These are phyloP conservation scores for Amphimallon solstitiale DNA, from an alignment of 2,888 invertebrate genomes.

Conservation along the genomic window DNA sequence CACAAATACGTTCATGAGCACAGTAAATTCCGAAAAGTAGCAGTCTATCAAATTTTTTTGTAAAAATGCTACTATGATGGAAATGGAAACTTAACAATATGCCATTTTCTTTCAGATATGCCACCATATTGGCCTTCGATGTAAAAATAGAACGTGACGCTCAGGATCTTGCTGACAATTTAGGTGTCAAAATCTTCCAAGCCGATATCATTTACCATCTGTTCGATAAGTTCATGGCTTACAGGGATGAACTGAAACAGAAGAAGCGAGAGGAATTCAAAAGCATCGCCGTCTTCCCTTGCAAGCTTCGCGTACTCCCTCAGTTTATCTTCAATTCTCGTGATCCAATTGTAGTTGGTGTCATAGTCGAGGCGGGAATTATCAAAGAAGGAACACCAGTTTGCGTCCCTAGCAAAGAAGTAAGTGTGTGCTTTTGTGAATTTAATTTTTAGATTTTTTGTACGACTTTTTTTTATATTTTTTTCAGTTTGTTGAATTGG, in stretches of 20 bases:
- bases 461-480: conserved; percentile 23
- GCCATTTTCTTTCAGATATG: conserved; percentile 72
- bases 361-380: conserved; percentile 94
- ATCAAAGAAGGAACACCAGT: conserved; percentile 97
- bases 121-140: conserved; percentile 99
- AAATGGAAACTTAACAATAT: too few relatives aligned
- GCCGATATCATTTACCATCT: conserved; percentile 99
- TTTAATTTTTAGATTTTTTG: background rate
- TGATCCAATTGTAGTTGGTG: conserved; percentile 97
- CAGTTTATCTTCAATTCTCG: conserved; percentile 98
- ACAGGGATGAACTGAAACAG: conserved; percentile 89
- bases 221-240: conserved; percentile 96
- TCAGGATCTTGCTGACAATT: conserved; percentile 93
- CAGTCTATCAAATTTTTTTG: too few relatives aligned
- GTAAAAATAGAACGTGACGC: conserved; percentile 98
- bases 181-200: conserved; percentile 95
- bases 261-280: conserved; percentile 95
- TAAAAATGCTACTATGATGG: too few relatives aligned
- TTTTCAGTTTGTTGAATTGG: conserved; percentile 91
- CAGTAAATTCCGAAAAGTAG: too few relatives aligned
- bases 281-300: conserved; percentile 97
- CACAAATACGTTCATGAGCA: too few relatives aligned
- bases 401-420: conserved; percentile 96
- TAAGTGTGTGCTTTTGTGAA: too few relatives aligned
- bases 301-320: conserved; percentile 84